Evolutionary conservation across 2,113 vertebrate genomes (phyloP).

Genomic region (Polypterus bichir): DNA sequence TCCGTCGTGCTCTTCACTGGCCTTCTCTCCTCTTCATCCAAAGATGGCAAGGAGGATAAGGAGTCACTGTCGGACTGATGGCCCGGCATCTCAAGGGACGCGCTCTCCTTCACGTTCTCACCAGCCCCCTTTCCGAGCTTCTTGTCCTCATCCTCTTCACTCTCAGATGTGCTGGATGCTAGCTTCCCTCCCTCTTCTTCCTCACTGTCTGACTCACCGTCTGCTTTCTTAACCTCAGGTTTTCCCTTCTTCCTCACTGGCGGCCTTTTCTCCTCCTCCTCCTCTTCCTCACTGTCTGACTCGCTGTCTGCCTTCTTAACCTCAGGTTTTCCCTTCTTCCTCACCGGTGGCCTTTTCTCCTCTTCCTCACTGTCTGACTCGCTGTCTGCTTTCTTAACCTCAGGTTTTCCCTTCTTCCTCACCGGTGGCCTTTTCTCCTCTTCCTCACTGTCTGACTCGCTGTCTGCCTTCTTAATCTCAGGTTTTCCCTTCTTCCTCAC

Average conservation of each 20-base stretch:
- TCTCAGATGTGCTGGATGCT: no score
- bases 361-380: neutral
- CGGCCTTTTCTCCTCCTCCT: neutral
- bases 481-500: constrained; percentile 2
- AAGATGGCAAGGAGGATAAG: constrained; percentile 37
- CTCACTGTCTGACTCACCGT: constrained; percentile 24
- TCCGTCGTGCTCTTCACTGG: neutral
- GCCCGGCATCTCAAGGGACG: neutral
- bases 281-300: neutral
- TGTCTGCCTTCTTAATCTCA: constrained; percentile 18
- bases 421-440: constrained; percentile 2
- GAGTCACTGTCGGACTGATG: constrained; percentile 18
- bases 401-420: constrained; percentile 5
- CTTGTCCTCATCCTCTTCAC: constrained; percentile 2
- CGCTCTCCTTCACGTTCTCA: constrained; percentile 5
- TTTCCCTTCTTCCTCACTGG: neutral
- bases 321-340: constrained; percentile 9
- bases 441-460: neutral
- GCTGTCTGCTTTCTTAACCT: constrained; percentile 17
- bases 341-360: constrained; percentile 2
- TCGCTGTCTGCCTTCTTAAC: constrained; percentile 16
- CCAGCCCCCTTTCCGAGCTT: no score
- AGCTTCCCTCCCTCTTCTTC: neutral
- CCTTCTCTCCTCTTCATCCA: constrained; percentile 32
- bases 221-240: constrained; percentile 33